Base-by-base conservation (phyloP, 2,797 vertebrate species). In the Rhabdophis nuchalis region DNA sequence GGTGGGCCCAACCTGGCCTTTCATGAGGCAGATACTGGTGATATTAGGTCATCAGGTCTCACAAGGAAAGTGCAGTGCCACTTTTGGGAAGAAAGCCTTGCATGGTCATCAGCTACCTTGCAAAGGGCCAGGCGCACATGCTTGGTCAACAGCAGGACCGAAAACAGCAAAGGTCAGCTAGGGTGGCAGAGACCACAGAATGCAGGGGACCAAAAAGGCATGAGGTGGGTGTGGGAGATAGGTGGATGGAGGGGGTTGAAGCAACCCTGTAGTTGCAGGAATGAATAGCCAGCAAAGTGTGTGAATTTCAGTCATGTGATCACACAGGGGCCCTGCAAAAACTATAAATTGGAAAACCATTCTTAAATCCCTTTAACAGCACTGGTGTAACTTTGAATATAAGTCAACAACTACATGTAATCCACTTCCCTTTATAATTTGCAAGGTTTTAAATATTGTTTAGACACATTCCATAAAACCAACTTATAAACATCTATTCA, bases 401-500 rank as follows among this genome's bases (percentile, higher is more conserved):
- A 64, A 64, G 61, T 64, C 61, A 64, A 64, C 29, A n/a, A 64
- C 29, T 64, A 14, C 61, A 4, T 64, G 60, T 85, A 88, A 88
- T 60, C 20, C 46, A 60, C 58, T 50, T 89, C 12, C 46, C 10
- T 57, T 54, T 13, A 60, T 16, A 27, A 56, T 89, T 86, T 46
- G 4, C 16, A 89, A 53, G 10, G 29, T 68, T 89, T 64, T 29
- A 89, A 85, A 60, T 89, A 23, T 41, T 88, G 23, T 90, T 53
- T 41, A 87, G 53, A 90, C 8, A 64, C 2, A 53, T 53, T 90
- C 56, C 54, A 90, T 77, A 58, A 29, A 56, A 50, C 52, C 85
- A 90, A 86, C 25, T 9, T 54, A 86, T 72, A 92, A 92, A 90
- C 61, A 77, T 77, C 27, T 64, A 64, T 72, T 90, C 53, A 77